phyloP scores from a whole-genome alignment of 2,888 invertebrate species.

The Rhamphomyia laevipes region DNA sequence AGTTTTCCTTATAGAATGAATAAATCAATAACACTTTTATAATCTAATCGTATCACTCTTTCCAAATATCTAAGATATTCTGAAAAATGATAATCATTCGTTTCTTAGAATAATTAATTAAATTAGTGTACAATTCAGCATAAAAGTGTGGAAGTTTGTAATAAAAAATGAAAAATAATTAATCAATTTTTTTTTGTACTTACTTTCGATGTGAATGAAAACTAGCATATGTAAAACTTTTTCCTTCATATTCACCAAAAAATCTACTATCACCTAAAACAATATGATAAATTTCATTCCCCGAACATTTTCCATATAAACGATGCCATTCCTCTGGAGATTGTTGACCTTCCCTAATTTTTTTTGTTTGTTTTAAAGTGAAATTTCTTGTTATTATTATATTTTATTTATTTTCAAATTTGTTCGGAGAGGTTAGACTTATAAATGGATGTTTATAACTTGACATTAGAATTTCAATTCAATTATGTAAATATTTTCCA shows the following conservation, averaged over 20 bases:
- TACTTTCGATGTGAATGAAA: conserved; percentile 98
- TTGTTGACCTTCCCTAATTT: conserved; percentile 35
- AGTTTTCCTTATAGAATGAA: no score
- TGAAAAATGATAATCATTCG: no score
- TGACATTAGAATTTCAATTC: background rate
- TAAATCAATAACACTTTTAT: no score
- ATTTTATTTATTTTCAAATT: no score
- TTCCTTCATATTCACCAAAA: conserved; percentile 97
- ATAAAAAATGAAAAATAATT: no score
- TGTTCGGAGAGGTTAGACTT: no score
- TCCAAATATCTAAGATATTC: no score
- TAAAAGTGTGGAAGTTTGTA: no score
- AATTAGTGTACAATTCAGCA: no score
- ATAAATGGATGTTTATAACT: background rate
- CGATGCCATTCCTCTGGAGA: conserved; percentile 93
- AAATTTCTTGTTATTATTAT: background rate
- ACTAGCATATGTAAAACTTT: conserved; percentile 98
- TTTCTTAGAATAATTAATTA: no score
- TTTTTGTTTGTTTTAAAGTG: background rate
- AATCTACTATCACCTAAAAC: conserved; percentile 88
- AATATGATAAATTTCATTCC: conserved; percentile 98
- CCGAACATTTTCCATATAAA: conserved; percentile 95
- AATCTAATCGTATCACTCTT: no score
- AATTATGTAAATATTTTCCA: no score
- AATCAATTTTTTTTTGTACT: conserved; percentile 26